These are phyloP conservation scores for Lophius americanus DNA, from an alignment of 2,797 vertebrate genomes.

Conservation along the genomic window DNA sequence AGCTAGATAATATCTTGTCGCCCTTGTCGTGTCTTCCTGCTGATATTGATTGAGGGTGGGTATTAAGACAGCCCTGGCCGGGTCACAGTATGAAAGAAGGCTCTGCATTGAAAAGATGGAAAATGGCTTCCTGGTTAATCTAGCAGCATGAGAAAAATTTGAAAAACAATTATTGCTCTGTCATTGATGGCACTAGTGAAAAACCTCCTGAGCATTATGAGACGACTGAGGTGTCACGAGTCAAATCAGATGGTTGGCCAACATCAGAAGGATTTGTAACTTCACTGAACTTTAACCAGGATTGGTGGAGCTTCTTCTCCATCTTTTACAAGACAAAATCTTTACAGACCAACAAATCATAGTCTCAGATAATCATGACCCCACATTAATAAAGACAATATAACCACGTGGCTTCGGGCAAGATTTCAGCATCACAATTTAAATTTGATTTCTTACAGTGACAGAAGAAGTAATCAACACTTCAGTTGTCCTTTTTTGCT, in stretches of 20 bases:
- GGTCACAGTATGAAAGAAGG: slow-evolving; percentile 63
- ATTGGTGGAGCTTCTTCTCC: slow-evolving; percentile 9
- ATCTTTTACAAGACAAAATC: slow-evolving; percentile 3
- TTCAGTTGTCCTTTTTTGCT: slow-evolving; percentile 11
- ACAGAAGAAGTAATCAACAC: slow-evolving; percentile 26
- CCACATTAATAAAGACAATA: background rate
- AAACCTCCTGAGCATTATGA: slow-evolving; percentile 19
- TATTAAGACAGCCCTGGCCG: slow-evolving; percentile 81
- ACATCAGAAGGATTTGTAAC: slow-evolving; percentile 10
- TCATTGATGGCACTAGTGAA: slow-evolving; percentile 11
- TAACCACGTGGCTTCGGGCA: slow-evolving; percentile 8
- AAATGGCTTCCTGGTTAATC: slow-evolving; percentile 44
- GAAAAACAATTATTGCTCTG: slow-evolving; percentile 17
- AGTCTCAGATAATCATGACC: background rate
- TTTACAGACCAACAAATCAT: background rate
- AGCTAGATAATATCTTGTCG: slow-evolving; percentile 89
- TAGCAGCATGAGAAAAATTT: slow-evolving; percentile 25
- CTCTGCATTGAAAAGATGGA: slow-evolving; percentile 63
- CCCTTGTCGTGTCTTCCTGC: slow-evolving; percentile 85
- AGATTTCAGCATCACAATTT: background rate
- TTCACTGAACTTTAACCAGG: slow-evolving; percentile 1
- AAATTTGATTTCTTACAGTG: too few species aligned
- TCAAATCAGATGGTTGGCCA: slow-evolving; percentile 11
- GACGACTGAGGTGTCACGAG: slow-evolving; percentile 14
- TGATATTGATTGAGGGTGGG: slow-evolving; percentile 84